Evolutionary conservation across 2,888 invertebrate genomes (phyloP), one percentile per base, ranked within the genome.

Genomic region (Odontocerum albicorne): DNA sequence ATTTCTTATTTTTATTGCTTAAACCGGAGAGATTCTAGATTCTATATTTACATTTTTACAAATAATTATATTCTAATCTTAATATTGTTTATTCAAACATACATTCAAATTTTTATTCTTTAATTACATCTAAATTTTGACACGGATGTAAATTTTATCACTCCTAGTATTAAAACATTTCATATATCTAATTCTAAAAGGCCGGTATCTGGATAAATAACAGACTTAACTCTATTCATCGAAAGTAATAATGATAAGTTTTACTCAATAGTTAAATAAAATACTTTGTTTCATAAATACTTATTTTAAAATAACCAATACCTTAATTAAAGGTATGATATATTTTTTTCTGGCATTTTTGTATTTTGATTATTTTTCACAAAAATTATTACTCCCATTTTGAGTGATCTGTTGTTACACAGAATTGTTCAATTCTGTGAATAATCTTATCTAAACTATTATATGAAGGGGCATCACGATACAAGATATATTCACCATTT

Each of bases 201-300:
- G n/a, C n/a, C n/a, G n/a, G n/a, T n/a, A n/a, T n/a, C n/a, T n/a
- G n/a, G n/a, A n/a, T n/a, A n/a, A n/a, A n/a, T n/a, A 27, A 43
- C 15, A n/a, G 27, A 22, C 20, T 20, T 43, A 27, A 16, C 16
- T 4, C 21, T 43, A 22, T 13, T 32, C 4, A 7, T 40, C 13
- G 8, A 17, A 40, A 40, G 32, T 32, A 16, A 49, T 38, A 21
- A 38, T 49, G 38, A 49, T 35, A 21, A n/a, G 13, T 40, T 40
- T 49, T 39, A 19, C 32, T 49, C 49, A 44, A 51, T 51, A 44
- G 15, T 36, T 44, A 35, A 32, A 47, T 54, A 42, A 47, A 54
- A 54, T 54, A 54, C 54, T 54, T 42, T 39, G 15, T 54, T 54
- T 40, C 42, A 42, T 47, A 36, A 54, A 54, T 54, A 54, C 54